A percentile compares a stretch with the other conserved stretches of the same genome.
Evolutionary conservation across 2,888 invertebrate genomes (phyloP).

Genomic region (Ichneumon xanthorius): DNA sequence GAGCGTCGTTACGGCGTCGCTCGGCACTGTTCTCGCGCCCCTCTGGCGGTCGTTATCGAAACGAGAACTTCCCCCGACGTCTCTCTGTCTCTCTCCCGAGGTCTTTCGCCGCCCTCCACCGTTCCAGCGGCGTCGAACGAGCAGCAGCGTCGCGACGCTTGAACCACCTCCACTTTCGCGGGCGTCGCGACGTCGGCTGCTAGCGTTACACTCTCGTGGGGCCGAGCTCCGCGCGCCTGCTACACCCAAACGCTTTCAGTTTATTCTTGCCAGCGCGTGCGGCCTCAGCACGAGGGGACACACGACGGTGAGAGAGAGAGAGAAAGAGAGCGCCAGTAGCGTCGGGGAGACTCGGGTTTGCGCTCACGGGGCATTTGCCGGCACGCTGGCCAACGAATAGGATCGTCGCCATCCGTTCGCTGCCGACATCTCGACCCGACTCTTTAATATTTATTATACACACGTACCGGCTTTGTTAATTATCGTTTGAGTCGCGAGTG

Average conservation of each 20-base stretch:
- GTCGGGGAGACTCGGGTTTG: conserved; percentile 21
- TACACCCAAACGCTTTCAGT: conserved; percentile 68
- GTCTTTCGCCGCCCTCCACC: conserved; percentile 21
- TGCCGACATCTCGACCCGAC: not conserved
- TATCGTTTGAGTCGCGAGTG: conserved; percentile 20
- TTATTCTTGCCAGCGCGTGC: conserved; percentile 71
- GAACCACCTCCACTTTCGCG: conserved; percentile 43
- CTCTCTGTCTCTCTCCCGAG: not conserved
- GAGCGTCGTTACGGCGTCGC: conserved; percentile 20
- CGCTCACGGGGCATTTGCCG: conserved; percentile 60
- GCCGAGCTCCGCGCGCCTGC: conserved; percentile 58
- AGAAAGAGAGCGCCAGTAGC: conserved; percentile 5
- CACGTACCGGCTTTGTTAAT: not conserved
- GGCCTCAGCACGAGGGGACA: conserved; percentile 6
- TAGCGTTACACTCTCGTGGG: not conserved
- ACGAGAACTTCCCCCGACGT: conserved; percentile 11
- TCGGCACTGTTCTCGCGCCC: conserved; percentile 30
- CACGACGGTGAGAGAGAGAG: conserved; percentile 4
- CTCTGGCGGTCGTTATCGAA: conserved; percentile 64
- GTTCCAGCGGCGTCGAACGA: conserved; percentile 28
- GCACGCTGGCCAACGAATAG: conserved; percentile 61
- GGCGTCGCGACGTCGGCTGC: conserved; percentile 22
- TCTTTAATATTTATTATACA: conserved; percentile 13
- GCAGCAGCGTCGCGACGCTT: conserved; percentile 22
- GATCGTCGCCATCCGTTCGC: conserved; percentile 18